Base-by-base conservation (phyloP, 2,888 invertebrate species). In the Megaustenia siamemsis region DNA sequence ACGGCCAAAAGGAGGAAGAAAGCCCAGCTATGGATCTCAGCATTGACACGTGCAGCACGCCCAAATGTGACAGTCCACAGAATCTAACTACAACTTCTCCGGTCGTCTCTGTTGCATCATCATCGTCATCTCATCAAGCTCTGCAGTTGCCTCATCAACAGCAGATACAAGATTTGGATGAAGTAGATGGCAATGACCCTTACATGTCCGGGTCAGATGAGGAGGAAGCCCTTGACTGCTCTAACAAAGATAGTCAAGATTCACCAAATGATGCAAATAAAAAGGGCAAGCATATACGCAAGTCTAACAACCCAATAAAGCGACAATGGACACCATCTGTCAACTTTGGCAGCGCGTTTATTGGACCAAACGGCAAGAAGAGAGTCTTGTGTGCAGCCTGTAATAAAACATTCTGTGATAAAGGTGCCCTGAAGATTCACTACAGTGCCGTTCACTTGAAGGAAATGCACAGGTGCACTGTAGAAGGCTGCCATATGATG, bases 391-490 rank as follows among this genome's bases (percentile, higher is more conserved):
- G 99, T 94, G 98, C 98, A 92, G 98, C 98, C 71, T 99, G 99
- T 94, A 95, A 98, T 87, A 99, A 99, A 95, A 99, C 99, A 28
- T 99, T 99, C 95, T 99, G 99, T 95, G 99, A 99, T 95, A 99
- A 99, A 95, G 99, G 99, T 87, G 99, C 99, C 0, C 95, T 99
- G 40, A 99, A 99, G 95, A 99, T 99, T 12, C 99, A 99, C 94
- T 99, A 99, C 93, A 98, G 98, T 79, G 99, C 99, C 0, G 99
- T 99, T 18, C 99, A 99, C 94, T 95, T 99, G 86, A 96, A 99
- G 66, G 99, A 99, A 95, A 99, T 99, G 99, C 99, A 99, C 94
- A 98, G 98, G 94, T 99, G 99, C 94, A 99, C 99, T 0, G 98
- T 99, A 0, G 98, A 98, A 93, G 99, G 99, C 0, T 99, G 99